Evolutionary conservation across 1,140 invertebrate genomes (phyloP).

Genomic region (Zophobas morio): DNA sequence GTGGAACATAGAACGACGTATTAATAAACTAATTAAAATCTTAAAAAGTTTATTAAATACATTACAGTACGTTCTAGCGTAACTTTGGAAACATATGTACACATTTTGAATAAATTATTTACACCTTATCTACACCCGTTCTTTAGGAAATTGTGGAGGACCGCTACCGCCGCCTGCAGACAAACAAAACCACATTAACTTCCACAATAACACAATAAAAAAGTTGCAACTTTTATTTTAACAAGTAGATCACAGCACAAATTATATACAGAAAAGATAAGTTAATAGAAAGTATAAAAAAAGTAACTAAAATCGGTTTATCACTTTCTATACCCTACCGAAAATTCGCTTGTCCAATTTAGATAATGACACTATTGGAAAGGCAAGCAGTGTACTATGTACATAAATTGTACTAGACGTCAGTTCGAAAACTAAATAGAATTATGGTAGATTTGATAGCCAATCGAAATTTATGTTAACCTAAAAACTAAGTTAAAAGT

Average conservation of each 20-base stretch:
- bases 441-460: slow-evolving; percentile 36
- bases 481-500: slow-evolving; percentile 38
- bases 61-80: slow-evolving; percentile 14
- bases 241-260: slow-evolving; percentile 61
- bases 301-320: slow-evolving; percentile 41
- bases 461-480: slow-evolving; percentile 33
- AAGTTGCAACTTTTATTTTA: slow-evolving; percentile 30
- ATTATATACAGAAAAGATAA: slow-evolving; percentile 57
- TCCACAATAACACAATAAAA: slow-evolving; percentile 2
- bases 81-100: slow-evolving; percentile 21
- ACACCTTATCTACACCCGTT: slow-evolving; percentile 24
- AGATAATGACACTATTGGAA: slow-evolving; percentile 56
- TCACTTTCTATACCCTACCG: slow-evolving; percentile 38
- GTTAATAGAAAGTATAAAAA: slow-evolving; percentile 43
- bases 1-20: too few relatives aligned
- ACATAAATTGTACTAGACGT: slow-evolving; percentile 40
- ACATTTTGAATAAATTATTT: slow-evolving; percentile 7
- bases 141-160: neutral
- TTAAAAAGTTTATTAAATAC: slow-evolving; percentile 29
- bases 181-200: slow-evolving; percentile 11
- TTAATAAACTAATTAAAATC: neutral
- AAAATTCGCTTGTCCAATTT: slow-evolving; percentile 45
- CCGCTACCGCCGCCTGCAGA: slow-evolving; percentile 11
- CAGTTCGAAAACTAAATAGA: slow-evolving; percentile 34
- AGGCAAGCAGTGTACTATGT: slow-evolving; percentile 49